Conservation (phyloP, 2,797 vertebrate genomes). For the Forpus xanthops region DNA sequence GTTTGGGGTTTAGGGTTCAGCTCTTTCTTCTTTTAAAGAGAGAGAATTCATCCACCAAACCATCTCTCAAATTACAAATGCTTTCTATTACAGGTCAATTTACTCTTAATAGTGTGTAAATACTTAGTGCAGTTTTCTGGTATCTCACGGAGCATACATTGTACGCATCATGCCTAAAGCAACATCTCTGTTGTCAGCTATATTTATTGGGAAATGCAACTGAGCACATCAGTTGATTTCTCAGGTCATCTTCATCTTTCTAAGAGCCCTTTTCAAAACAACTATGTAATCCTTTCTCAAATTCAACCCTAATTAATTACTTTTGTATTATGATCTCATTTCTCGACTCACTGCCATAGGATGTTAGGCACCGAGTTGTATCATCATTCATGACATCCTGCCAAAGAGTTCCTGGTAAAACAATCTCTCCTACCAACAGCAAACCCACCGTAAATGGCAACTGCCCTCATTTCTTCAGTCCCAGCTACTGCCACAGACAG, state of each 20-base stretch:
- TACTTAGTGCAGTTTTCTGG: background rate
- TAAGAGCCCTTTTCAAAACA: background rate
- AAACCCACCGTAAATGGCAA: background rate
- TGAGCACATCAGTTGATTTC: background rate
- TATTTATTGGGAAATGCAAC: background rate
- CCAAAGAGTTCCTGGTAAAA: background rate
- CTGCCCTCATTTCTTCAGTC: background rate
- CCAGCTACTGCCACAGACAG: background rate
- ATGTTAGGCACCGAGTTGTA: background rate
- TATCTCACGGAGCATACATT: fast-evolving
- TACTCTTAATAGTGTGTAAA: background rate
- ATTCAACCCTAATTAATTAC: background rate
- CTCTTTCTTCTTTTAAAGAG: background rate
- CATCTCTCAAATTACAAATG: background rate
- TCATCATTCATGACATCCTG: background rate
- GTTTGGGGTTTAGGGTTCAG: background rate
- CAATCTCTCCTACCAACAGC: background rate
- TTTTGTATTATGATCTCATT: background rate
- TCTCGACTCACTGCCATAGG: background rate
- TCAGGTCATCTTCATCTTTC: background rate
- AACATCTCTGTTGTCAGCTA: background rate
- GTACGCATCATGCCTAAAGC: background rate
- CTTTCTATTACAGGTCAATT: background rate
- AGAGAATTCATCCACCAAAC: background rate
- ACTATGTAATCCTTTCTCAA: background rate